Conservation (phyloP, 2,797 vertebrate species). For the Crenuchus spilurus region DNA sequence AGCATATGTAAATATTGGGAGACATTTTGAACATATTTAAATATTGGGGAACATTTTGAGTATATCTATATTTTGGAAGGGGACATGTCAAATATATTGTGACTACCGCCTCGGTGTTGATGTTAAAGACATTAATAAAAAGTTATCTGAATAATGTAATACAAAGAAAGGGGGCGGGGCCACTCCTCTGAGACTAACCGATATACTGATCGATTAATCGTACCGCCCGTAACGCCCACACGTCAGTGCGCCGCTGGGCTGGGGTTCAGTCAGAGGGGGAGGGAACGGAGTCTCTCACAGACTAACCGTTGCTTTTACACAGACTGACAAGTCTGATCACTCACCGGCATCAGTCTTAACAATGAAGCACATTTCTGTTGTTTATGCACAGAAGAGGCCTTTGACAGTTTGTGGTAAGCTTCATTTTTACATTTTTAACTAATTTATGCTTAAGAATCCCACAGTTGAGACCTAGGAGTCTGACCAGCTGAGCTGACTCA, state of each 20-base stretch:
- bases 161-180: background rate
- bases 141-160: no score
- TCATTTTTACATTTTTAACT: constrained; percentile 28
- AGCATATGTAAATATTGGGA: no score
- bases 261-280: constrained; percentile 1
- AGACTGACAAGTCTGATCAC: constrained; percentile 12
- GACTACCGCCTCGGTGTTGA: no score
- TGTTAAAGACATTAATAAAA: no score
- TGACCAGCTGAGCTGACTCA: constrained; percentile 38
- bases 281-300: constrained; percentile 6
- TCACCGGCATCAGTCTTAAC: constrained; percentile 18
- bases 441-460: constrained; percentile 14
- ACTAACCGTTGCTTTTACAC: background rate
- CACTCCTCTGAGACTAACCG: background rate
- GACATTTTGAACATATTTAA: no score
- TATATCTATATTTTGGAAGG: no score
- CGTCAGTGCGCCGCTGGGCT: constrained; percentile 8
- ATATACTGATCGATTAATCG: no score
- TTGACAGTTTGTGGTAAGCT: constrained; percentile 52
- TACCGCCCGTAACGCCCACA: no score
- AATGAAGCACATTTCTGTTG: constrained; percentile 25
- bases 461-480: background rate
- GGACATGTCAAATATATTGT: no score
- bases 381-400: constrained; percentile 22
- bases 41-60: no score